These are phyloP conservation scores for Sakesphorus luctuosus DNA, from an alignment of 2,113 vertebrate species.

Conservation along the genomic window DNA sequence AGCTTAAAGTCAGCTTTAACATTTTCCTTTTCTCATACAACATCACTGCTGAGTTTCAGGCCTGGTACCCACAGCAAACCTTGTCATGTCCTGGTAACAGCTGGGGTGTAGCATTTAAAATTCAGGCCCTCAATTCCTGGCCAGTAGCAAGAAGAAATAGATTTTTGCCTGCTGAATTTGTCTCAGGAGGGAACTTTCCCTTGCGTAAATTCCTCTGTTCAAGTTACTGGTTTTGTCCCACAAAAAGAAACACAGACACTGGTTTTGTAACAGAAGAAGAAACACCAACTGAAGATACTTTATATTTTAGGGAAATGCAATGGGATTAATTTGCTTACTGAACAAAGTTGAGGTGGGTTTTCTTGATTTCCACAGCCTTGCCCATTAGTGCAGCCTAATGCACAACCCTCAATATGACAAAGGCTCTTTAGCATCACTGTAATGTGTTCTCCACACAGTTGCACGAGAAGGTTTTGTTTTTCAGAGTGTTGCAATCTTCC, in stretches of 20 bases:
- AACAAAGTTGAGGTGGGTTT: neutral
- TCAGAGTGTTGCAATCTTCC: neutral
- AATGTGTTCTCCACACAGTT: neutral
- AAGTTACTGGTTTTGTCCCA: neutral
- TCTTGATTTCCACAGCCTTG: neutral
- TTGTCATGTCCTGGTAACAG: rapidly evolving
- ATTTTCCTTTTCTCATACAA: neutral
- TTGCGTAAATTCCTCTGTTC: neutral
- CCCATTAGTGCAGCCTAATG: neutral
- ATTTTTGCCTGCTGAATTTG: neutral
- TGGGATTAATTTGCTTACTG: neutral
- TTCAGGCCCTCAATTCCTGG: neutral
- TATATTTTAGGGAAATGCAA: neutral
- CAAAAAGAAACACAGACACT: neutral
- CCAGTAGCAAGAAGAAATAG: neutral
- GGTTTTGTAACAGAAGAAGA: neutral
- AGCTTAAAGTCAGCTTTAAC: neutral
- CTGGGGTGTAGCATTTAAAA: neutral
- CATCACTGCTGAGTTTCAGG: neutral
- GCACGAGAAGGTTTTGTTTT: neutral
- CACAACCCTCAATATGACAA: neutral
- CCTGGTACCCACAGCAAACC: neutral
- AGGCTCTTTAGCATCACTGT: neutral
- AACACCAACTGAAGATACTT: neutral
- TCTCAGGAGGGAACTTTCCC: neutral